Base-by-base conservation (phyloP, 2,113 vertebrate genomes). In the Odobenus rosmarus region DNA sequence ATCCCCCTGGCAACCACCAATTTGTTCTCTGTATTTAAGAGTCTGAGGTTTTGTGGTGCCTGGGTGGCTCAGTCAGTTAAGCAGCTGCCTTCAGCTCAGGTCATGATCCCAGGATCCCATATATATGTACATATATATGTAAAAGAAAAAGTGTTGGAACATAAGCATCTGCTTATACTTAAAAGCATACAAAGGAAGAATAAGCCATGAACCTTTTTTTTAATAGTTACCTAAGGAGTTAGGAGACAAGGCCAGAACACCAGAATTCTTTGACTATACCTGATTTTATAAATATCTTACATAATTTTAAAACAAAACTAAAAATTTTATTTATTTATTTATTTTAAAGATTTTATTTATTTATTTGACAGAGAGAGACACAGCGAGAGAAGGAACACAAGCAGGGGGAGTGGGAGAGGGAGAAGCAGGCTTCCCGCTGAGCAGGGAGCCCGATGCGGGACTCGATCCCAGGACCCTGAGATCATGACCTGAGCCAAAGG, bases 211-310 rank as follows among this genome's bases (percentile, higher is more conserved):
- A 83, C 51, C 14, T 39, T 15, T 10, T n/a, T 90, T 74, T 23
- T 62, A 90, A 72, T 57, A 90, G 31, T 82, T 59, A 51, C 33
- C 72, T 82, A 23, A 85, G 7, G 24, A 79, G 1, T 19, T 23
- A 89, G 53, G 39, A 84, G 33, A 86, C 21, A 76, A 81, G 26
- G 19, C 51, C 3, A 90, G 57, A 87, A 93, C 42, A 49, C 9
- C 46, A 80, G 62, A 90, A 26, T 67, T 97, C 81, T 93, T 42
- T 13, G 26, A 88, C 67, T 49, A 86, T 67, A 51, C 10, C 26
- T 95, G 74, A 95, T 67, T 80, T 67, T 93, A 21, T 51, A 69
- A 86, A 82, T 87, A 57, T 51, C 86, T 86, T 57, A 94, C 18
- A 72, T 61, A 88, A 39, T 46, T 62, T 92, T 3, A 55, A 84